Evolutionary conservation across 2,888 invertebrate species (phyloP).

Genomic region (Cremastinae sp.): DNA sequence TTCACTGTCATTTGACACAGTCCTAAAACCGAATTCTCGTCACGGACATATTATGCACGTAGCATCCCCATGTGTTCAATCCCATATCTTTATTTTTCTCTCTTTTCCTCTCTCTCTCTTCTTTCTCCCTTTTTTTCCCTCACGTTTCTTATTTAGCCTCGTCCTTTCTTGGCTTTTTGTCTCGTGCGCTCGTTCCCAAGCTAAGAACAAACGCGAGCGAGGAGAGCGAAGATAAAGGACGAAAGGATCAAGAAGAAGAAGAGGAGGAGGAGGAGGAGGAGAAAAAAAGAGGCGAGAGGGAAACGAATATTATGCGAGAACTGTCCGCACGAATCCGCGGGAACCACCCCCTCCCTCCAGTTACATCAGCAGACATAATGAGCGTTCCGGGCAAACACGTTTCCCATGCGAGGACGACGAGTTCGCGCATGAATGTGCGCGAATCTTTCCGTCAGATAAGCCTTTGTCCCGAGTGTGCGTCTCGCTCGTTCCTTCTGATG

Average conservation of each 20-base stretch:
- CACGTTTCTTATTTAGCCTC: conserved; percentile 54
- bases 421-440: conserved; percentile 71
- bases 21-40: conserved; percentile 78
- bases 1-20: conserved; percentile 79
- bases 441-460: conserved; percentile 78
- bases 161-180: conserved; percentile 73
- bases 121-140: conserved; percentile 22
- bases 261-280: conserved; percentile 44
- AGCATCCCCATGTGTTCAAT: conserved; percentile 52
- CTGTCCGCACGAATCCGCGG: conserved; percentile 55
- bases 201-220: conserved; percentile 74
- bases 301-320: conserved; percentile 61
- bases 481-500: conserved; percentile 32
- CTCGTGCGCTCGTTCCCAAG: conserved; percentile 76
- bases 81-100: conserved; percentile 53
- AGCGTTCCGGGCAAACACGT: conserved; percentile 56
- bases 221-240: conserved; percentile 45
- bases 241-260: no score
- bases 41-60: conserved; percentile 70
- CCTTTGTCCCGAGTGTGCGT: conserved; percentile 61
- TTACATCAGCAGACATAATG: conserved; percentile 8
- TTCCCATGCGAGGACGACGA: conserved; percentile 65
- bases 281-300: conserved; percentile 42
- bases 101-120: conserved; percentile 15
- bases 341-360: conserved; percentile 39